Base-by-base conservation (phyloP, 2,888 invertebrate species). In the Orchesella flavescens region DNA sequence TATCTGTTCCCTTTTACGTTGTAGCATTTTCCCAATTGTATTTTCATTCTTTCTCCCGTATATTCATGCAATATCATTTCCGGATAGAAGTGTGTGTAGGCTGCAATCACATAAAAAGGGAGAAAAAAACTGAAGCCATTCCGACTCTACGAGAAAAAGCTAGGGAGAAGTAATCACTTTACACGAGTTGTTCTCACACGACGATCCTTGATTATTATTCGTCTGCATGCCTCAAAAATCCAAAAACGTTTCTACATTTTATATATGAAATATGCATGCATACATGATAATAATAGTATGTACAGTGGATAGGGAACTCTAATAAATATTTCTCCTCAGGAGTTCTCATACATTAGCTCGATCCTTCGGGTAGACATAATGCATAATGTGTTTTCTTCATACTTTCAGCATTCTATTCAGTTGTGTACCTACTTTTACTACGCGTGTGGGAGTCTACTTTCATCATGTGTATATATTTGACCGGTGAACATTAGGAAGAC, bases 161-260 rank as follows among this genome's bases (percentile, higher is more conserved):
- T 53, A 13, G 15, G n/a, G n/a, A 53, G 53, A 53, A 53, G 53
- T 53, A n/a, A 53, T 53, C 53, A 53, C 53, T n/a, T 53, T 53
- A 53, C 53, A n/a, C 53, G 53, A 53, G 53, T 53, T 53, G 13
- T 53, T 53, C n/a, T 1, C 53, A 53, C 53, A 34, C 34, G 34
- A 74, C 84, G 86, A 87, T 86, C 87, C 85, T 85, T 82, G 80
- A 87, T 87, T 85, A 87, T 87, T 87, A 87, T 87, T 85, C 86
- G 85, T 79, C 78, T 83, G 86, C 87, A 87, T 87, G 87, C 82
- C 80, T 80, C 85, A 72, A 53, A 53, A n/a, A 53, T 53, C 53
- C 15, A n/a, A 53, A n/a, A 53, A 5, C n/a, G 53, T 53, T 53
- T 3, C 53, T 34, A 53, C 10, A 53, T 53, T 53, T 53, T 13